These are phyloP conservation scores for Anagrus nilaparvatae DNA, from an alignment of 1,140 invertebrate species.

Conservation along the genomic window DNA sequence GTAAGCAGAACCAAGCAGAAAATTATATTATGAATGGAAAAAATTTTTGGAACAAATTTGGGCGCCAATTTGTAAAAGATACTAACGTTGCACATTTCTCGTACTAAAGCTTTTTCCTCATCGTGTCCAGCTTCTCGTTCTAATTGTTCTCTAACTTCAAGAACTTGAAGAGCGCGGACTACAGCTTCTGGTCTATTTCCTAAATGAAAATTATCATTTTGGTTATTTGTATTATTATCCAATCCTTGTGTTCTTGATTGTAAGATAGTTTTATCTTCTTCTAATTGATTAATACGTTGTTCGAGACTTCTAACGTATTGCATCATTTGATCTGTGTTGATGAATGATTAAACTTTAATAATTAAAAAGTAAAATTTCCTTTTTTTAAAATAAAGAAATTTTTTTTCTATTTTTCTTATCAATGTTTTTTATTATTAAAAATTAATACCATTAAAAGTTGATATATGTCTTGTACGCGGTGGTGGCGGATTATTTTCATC, in stretches of 20 bases:
- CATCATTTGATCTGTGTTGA: slow-evolving; percentile 60
- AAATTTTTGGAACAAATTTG: no score
- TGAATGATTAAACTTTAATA: background rate
- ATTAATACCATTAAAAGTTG: slow-evolving; percentile 30
- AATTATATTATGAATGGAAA: no score
- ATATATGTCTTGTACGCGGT: slow-evolving; percentile 26
- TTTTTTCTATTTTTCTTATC: background rate
- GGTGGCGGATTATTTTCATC: slow-evolving; percentile 55
- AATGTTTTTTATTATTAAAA: background rate
- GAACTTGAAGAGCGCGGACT: slow-evolving; percentile 77
- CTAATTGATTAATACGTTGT: slow-evolving; percentile 70
- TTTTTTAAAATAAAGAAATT: no score
- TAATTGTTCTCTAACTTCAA: slow-evolving; percentile 81
- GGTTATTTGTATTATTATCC: slow-evolving; percentile 32
- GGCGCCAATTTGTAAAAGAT: slow-evolving; percentile 2
- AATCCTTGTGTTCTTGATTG: slow-evolving; percentile 42
- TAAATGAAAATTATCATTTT: slow-evolving; percentile 37
- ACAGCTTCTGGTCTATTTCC: slow-evolving; percentile 72
- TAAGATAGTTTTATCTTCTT: slow-evolving; percentile 62
- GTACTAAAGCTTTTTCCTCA: slow-evolving; percentile 83
- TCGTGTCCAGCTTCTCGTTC: slow-evolving; percentile 76
- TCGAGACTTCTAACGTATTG: slow-evolving; percentile 83
- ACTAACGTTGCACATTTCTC: slow-evolving; percentile 94
- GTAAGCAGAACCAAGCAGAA: no score
- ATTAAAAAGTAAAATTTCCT: no score